A percentile compares a stretch with the other conserved stretches of the same genome.
Conservation (phyloP, 2,888 invertebrate genomes). For the Eristalis intricaria region DNA sequence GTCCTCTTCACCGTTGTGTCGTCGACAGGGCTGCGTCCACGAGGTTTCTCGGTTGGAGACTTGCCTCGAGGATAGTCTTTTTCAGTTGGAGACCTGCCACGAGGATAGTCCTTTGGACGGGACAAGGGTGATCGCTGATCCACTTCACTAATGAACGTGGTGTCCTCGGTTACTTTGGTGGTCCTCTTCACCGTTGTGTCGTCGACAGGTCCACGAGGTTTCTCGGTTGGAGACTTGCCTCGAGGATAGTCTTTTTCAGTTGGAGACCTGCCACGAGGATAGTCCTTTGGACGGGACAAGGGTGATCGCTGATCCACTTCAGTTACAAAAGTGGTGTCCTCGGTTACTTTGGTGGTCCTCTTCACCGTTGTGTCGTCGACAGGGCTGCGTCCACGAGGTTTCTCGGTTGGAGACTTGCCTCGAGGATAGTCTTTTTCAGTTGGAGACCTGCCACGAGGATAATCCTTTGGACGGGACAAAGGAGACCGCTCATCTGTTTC, state of each 20-base stretch:
- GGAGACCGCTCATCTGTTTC: background rate
- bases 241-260: slow-evolving; percentile 19
- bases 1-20: background rate
- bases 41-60: slow-evolving; percentile 26
- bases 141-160: background rate
- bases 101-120: background rate
- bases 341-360: background rate
- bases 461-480: background rate
- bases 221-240: slow-evolving; percentile 13
- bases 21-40: background rate
- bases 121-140: background rate
- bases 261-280: background rate
- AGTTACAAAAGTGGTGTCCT: background rate
- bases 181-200: background rate
- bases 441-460: slow-evolving; percentile 15
- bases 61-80: slow-evolving; percentile 5
- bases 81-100: background rate
- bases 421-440: slow-evolving; percentile 19
- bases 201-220: slow-evolving; percentile 15
- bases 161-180: background rate
- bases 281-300: background rate
- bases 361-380: background rate
- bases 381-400: slow-evolving; percentile 23
- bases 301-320: background rate
- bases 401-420: slow-evolving; percentile 21